These are phyloP conservation scores for Terebella lapidaria DNA, from an alignment of 2,888 invertebrate species.

Conservation along the genomic window DNA sequence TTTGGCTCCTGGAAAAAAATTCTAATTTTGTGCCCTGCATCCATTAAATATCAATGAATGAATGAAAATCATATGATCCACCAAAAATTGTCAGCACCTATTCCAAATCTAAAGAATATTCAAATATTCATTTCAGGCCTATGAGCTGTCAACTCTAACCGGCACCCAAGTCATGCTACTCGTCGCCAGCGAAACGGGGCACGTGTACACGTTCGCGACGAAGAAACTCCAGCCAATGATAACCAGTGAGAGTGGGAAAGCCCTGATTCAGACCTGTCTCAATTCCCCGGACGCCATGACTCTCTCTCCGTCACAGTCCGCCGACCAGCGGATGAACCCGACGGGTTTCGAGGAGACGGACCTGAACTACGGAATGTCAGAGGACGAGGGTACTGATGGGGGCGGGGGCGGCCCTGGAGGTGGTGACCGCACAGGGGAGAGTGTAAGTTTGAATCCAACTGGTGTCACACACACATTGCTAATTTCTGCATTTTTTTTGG, in stretches of 20 bases:
- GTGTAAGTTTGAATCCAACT: too few species aligned
- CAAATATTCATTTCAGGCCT: slow-evolving; percentile 79
- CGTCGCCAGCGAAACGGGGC: slow-evolving; percentile 97
- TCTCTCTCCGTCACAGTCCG: neutral
- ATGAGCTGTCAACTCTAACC: slow-evolving; percentile 96
- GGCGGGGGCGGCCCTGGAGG: too few species aligned
- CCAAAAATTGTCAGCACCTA: too few species aligned
- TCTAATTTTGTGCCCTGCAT: too few species aligned
- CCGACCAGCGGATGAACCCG: slow-evolving; percentile 93
- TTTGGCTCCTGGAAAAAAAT: too few species aligned
- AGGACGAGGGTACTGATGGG: slow-evolving; percentile 50
- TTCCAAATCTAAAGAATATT: too few species aligned
- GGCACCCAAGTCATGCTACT: slow-evolving; percentile 99
- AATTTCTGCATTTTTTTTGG: too few species aligned
- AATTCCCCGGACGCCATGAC: slow-evolving; percentile 49
- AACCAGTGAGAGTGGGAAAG: slow-evolving; percentile 86
- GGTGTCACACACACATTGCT: too few species aligned
- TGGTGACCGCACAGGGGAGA: too few species aligned
- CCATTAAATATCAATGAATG: too few species aligned
- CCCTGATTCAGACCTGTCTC: slow-evolving; percentile 95
- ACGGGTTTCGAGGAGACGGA: slow-evolving; percentile 98
- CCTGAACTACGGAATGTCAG: slow-evolving; percentile 70
- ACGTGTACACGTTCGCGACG: slow-evolving; percentile 99
- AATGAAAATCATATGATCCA: too few species aligned
- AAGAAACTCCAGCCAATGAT: slow-evolving; percentile 95